Evolutionary conservation across 2,113 vertebrate species (phyloP).

Genomic region (Setophaga petechia): DNA sequence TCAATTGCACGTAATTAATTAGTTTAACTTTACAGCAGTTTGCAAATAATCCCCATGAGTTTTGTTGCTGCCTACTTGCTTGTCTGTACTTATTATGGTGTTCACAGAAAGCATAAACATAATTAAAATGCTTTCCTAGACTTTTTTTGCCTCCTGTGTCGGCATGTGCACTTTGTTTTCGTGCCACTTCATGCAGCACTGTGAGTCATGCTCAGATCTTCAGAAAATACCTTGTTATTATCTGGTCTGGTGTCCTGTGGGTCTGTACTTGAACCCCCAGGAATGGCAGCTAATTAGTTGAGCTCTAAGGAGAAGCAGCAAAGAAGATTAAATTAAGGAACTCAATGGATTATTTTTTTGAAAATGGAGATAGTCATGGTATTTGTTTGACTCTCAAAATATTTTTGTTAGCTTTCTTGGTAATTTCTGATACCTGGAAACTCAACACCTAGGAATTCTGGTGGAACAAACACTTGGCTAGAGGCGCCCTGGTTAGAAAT

Average conservation of each 20-base stretch:
- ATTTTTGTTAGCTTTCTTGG: background rate
- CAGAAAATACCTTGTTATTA: background rate
- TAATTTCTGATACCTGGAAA: background rate
- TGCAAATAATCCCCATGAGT: conserved; percentile 56
- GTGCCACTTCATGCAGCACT: background rate
- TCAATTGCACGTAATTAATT: conserved; percentile 65
- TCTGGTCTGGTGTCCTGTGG: background rate
- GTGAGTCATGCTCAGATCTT: background rate
- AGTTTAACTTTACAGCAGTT: conserved; percentile 53
- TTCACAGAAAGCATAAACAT: conserved; percentile 49
- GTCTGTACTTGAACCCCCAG: background rate
- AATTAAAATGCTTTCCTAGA: conserved; percentile 51
- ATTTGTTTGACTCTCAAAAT: background rate
- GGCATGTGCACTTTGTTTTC: background rate
- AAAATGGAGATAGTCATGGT: background rate
- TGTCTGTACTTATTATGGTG: conserved; percentile 52
- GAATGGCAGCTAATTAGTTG: background rate
- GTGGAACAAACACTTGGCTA: background rate
- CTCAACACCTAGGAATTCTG: background rate
- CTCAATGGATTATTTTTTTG: background rate
- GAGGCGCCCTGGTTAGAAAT: background rate
- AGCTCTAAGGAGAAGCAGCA: background rate
- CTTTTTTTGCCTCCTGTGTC: background rate
- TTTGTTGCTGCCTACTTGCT: conserved; percentile 51
- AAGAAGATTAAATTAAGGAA: background rate